A percentile compares a stretch with the other conserved stretches of the same genome.
Evolutionary conservation across 2,888 invertebrate genomes (phyloP).

Genomic region (Dryocosmus kuriphilus): DNA sequence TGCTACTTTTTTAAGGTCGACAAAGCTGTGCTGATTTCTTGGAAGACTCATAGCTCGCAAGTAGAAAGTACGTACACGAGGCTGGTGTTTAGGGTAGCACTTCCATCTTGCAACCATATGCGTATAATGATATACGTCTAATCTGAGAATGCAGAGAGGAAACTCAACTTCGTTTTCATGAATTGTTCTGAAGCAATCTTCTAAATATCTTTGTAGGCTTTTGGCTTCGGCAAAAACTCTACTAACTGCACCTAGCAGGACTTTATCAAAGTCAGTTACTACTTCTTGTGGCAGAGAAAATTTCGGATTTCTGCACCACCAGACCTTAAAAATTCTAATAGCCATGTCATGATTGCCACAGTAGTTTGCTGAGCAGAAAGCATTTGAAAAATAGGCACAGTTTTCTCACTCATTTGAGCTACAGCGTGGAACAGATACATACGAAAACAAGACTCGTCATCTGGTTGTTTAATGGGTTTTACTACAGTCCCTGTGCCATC

Average conservation of each 20-base stretch:
- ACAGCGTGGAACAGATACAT: constrained; percentile 53
- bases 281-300: constrained; percentile 50
- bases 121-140: constrained; percentile 48
- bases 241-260: constrained; percentile 48
- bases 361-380: constrained; percentile 49
- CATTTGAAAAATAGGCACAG: constrained; percentile 53
- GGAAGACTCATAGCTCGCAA: too few species aligned
- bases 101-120: constrained; percentile 44
- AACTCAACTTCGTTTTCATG: background rate
- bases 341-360: constrained; percentile 49
- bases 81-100: constrained; percentile 31
- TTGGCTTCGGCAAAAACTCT: constrained; percentile 46
- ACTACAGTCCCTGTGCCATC: constrained; percentile 37
- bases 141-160: constrained; percentile 50
- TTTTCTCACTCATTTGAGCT: constrained; percentile 39
- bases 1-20: background rate
- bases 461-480: constrained; percentile 46
- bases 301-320: constrained; percentile 42
- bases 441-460: constrained; percentile 48
- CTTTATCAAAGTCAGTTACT: constrained; percentile 52
- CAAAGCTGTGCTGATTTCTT: background rate
- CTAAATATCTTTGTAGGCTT: constrained; percentile 43
- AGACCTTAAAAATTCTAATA: constrained; percentile 49
- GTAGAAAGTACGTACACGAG: too few species aligned
- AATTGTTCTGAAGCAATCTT: background rate